phyloP scores from a whole-genome alignment of 2,797 vertebrate species.

The Amblyopsis hoosieri region DNA sequence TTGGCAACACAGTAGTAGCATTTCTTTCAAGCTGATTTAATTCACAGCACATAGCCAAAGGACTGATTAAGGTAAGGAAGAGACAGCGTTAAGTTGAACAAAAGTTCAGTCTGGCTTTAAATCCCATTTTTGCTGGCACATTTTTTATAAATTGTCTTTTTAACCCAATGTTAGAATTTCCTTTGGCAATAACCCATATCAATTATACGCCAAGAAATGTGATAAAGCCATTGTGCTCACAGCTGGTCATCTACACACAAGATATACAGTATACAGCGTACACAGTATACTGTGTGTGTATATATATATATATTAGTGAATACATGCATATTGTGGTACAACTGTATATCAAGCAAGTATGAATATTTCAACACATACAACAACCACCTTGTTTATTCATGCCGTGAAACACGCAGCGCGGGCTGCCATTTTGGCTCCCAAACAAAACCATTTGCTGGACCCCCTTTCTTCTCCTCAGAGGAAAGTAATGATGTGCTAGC shows the following conservation, averaged over 20 bases:
- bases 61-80: too few relatives aligned
- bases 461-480: background rate
- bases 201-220: too few relatives aligned
- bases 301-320: background rate
- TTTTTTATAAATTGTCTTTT: too few relatives aligned
- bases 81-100: too few relatives aligned
- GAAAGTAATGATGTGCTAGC: slow-evolving; percentile 11
- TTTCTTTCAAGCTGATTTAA: too few relatives aligned
- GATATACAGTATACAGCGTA: background rate
- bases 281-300: too few relatives aligned
- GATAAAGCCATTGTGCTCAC: background rate
- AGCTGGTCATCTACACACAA: background rate
- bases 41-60: too few relatives aligned
- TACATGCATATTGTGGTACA: background rate
- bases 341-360: slow-evolving; percentile 1
- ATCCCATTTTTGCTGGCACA: too few relatives aligned
- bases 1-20: too few relatives aligned
- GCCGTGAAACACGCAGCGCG: slow-evolving; percentile 3
- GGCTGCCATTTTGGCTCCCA: slow-evolving; percentile 12
- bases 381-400: slow-evolving; percentile 17
- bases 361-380: background rate
- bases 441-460: slow-evolving; percentile 10
- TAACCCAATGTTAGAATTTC: too few relatives aligned
- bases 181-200: too few relatives aligned
- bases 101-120: too few relatives aligned